These are phyloP conservation scores for Harlomillsia oculata DNA, from an alignment of 1,140 invertebrate genomes.

Conservation along the genomic window DNA sequence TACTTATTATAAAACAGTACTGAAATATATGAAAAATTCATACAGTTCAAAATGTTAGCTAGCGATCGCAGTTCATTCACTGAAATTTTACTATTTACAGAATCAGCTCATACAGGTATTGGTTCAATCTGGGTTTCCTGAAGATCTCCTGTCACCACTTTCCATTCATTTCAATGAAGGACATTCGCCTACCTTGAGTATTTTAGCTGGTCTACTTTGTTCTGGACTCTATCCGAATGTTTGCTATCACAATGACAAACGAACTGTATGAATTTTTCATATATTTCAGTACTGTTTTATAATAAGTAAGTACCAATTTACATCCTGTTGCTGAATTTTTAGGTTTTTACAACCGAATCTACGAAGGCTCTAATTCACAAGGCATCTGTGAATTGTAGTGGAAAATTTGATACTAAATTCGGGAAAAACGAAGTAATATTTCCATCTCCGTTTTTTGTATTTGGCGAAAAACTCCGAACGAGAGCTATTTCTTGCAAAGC, in stretches of 20 bases:
- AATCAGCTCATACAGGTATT: constrained; percentile 79
- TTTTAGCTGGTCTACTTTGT: constrained; percentile 72
- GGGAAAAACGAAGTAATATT: constrained; percentile 74
- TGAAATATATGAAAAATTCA: background rate
- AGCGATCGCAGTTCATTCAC: background rate
- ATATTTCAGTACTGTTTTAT: constrained; percentile 3
- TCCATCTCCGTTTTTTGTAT: constrained; percentile 91
- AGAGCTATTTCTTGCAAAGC: constrained; percentile 94
- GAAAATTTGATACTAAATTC: no score
- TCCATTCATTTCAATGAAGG: constrained; percentile 60
- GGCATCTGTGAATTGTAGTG: constrained; percentile 89
- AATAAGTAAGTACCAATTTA: background rate
- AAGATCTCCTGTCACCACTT: constrained; percentile 65
- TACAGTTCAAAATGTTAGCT: background rate
- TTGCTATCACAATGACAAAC: constrained; percentile 87
- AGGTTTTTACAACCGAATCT: constrained; percentile 87
- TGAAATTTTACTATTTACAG: constrained; percentile 38
- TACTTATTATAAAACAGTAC: constrained; percentile 23
- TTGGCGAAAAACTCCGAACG: constrained; percentile 95
- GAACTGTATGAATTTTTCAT: constrained; percentile 53
- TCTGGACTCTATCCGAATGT: constrained; percentile 95
- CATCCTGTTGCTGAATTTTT: background rate
- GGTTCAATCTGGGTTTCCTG: constrained; percentile 72
- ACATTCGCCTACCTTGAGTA: constrained; percentile 69
- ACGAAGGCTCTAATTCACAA: constrained; percentile 91